phyloP scores from a whole-genome alignment of 2,888 invertebrate species.

The Lymantria dispar region DNA sequence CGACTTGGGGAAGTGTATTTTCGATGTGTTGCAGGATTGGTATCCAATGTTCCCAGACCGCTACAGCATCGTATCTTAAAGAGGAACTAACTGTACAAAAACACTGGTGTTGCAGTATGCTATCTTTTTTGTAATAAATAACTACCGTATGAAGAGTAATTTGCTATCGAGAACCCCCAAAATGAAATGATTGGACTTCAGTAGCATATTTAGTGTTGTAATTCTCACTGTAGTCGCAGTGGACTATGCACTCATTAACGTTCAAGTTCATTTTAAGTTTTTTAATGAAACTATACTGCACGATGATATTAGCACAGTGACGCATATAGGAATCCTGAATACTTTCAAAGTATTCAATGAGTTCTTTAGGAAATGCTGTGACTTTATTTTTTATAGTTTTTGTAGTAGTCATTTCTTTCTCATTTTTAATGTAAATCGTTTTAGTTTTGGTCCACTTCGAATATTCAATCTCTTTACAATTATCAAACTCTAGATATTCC shows the following conservation, averaged over 20 bases:
- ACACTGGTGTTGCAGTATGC: neutral
- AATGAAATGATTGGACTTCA: constrained; percentile 6
- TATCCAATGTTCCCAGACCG: neutral
- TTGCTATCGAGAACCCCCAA: constrained; percentile 8
- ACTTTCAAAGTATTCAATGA: constrained; percentile 3
- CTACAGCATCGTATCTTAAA: neutral
- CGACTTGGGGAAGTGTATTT: too few relatives aligned
- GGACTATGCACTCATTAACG: constrained; percentile 3
- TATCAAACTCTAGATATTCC: too few relatives aligned
- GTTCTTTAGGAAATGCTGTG: constrained; percentile 1
- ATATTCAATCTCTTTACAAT: too few relatives aligned
- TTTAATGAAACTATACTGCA: neutral
- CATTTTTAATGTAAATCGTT: too few relatives aligned
- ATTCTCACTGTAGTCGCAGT: constrained; percentile 4
- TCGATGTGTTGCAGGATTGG: neutral
- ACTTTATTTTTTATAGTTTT: constrained; percentile 2
- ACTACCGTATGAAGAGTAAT: neutral
- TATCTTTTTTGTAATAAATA: constrained; percentile 4
- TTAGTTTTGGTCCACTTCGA: too few relatives aligned
- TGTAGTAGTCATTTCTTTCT: constrained; percentile 1
- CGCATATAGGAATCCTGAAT: constrained; percentile 1
- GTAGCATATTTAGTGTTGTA: constrained; percentile 6
- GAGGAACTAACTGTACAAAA: constrained; percentile 1
- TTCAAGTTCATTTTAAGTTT: neutral
- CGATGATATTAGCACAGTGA: neutral